Evolutionary conservation across 2,797 vertebrate genomes (phyloP), one percentile per base, ranked within the genome.

Genomic region (Chrysocyon brachyurus): DNA sequence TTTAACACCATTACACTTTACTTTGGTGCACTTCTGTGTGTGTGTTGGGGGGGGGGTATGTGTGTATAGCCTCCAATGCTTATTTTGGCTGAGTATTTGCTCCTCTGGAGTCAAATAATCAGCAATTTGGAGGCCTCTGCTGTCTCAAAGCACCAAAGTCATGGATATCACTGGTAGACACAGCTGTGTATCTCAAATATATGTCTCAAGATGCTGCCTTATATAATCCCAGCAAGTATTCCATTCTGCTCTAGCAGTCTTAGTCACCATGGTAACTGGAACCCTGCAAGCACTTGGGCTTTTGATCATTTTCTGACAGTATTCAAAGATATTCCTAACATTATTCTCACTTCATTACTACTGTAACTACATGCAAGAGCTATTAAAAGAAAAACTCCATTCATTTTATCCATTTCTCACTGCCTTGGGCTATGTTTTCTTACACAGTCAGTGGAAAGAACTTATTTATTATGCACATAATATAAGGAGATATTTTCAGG

Each of bases 201-300:
- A 86, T 31, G 63, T 84, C 89, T 96, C 52, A 26, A 83, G 91
- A 90, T 49, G 90, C 77, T 83, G 87, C 92, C 66, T 97, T 92
- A 85, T 36, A 79, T 96, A 96, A 97, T 95, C 88, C 73, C 46
- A 95, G 70, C 77, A 92, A 97, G 56, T 72, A 93, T 91, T 98
- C 78, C 36, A 92, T 56, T 89, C 86, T 96, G 72, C 87, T 72
- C 63, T 12, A 0, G 86, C 79, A 90, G 95, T 46, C 66, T 97
- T 90, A 73, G 90, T 97, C 86, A 96, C 97, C 95, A 98, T 96
- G 90, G 94, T 31, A 98, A 98, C 97, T 61, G 95, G 90, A 97
- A 96, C 63, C 54, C 63, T 70, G 92, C 46, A 94, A 96, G 90
- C 68, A 63, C 78, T 94, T 75, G 72, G 72, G 93, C 78, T 92